A percentile compares a stretch with the other conserved stretches of the same genome.
Evolutionary conservation across 2,113 vertebrate genomes (phyloP).

Genomic region (Lycaon pictus): DNA sequence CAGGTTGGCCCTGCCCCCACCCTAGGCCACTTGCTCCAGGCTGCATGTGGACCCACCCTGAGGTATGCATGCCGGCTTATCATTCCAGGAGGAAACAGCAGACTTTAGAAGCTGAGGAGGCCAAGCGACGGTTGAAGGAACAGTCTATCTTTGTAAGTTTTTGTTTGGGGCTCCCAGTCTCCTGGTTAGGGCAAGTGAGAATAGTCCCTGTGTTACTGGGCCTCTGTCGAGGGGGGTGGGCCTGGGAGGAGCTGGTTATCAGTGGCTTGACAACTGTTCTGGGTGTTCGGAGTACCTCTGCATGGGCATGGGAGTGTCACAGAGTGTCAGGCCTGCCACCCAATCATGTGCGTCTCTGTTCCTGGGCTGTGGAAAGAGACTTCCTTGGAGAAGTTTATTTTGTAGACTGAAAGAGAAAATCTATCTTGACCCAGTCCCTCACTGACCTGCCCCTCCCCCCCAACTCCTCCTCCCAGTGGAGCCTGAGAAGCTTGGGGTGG

Average conservation of each 20-base stretch:
- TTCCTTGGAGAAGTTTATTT: neutral
- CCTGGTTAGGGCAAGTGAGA: neutral
- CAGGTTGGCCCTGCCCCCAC: constrained; percentile 84
- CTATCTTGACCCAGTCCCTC: neutral
- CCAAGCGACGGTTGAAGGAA: constrained; percentile 91
- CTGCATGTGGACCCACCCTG: neutral
- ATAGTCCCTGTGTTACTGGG: neutral
- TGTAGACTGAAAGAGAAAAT: constrained; percentile 25
- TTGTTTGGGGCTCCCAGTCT: neutral
- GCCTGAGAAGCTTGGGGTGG: neutral
- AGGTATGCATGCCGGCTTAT: neutral
- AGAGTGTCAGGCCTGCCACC: neutral
- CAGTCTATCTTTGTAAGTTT: constrained; percentile 93
- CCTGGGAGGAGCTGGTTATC: neutral
- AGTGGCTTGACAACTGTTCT: neutral
- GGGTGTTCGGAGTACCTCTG: neutral
- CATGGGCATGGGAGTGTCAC: neutral
- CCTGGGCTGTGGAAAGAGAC: neutral
- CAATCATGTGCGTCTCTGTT: neutral
- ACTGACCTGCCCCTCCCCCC: neutral
- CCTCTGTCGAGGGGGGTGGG: neutral
- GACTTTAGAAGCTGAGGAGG: constrained; percentile 94
- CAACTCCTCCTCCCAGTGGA: neutral
- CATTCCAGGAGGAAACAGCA: constrained; percentile 92
- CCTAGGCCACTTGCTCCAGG: rapidly evolving